Evolutionary conservation across 2,797 vertebrate species (phyloP), one percentile per base, ranked within the genome.

Genomic region (Channallabes apus): DNA sequence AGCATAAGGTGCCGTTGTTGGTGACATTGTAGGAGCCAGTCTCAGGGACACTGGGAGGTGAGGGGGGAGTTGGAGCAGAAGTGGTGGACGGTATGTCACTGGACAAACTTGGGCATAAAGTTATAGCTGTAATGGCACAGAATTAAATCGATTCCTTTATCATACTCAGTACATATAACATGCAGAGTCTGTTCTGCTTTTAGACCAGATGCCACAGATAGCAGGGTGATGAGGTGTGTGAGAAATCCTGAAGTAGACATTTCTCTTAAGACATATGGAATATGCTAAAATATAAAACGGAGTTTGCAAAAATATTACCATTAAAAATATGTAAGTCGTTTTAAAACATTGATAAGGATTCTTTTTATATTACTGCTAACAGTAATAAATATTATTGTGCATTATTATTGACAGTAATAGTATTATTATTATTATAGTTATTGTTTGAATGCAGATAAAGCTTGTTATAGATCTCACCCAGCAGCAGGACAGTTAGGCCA

Each of bases 21-120:
- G 82, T 94, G 86, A 99, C 93, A 0, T 85, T 93, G 92, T 99
- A 99, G 86, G 67, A 92, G 67, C 94, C 93, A 78, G 90, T 93
- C 0, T 88, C 80, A 0, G 98, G 98, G 83, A 80, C 92, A 0
- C 61, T 84, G 0, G 94, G 92, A 46, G 95, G 93, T 9, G 88
- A 89, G 32, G 93, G 92, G 0, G 90, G 35, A 59, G 80, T 62
- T 0, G 87, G 88, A 0, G 91, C 87, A 35, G 91, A 62, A 1
- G 91, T 88, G 83, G 94, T 83, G 17, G 90, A 89, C 0, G 92
- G 90, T 0, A 94, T 92, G 15, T 93, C 91, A 0, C 84, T 83
- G 56, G 91, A 58, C 27, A 91, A 59, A 80, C 91, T 89, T 80
- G 69, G 90, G 67, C 96, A 91, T 86, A 93, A 71, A 41, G 86